Evolutionary conservation across 2,888 invertebrate genomes (phyloP), one percentile per base, ranked within the genome.

Genomic region (Silvanus unidentatus): DNA sequence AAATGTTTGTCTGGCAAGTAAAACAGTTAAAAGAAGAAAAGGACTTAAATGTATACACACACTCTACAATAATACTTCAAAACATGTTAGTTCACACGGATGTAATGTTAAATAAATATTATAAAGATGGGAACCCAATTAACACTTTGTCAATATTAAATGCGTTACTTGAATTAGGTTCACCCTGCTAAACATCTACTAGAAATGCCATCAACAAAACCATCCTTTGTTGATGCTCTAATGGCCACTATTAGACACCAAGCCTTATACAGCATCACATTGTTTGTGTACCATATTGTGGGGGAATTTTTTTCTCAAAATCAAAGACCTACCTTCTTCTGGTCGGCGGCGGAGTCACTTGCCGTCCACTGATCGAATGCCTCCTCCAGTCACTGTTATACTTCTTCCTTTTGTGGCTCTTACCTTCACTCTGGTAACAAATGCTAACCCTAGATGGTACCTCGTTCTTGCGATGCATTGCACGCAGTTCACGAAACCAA

Each of bases 281-380:
- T 8, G 8, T 22, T 22, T 22, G 22, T 8, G 8, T 8, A 22
- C 3, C 4, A 22, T 5, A 22, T 22, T 22, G 22, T n/a, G n/a
- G n/a, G n/a, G n/a, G n/a, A 22, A 22, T 22, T 22, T 22, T 22
- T 22, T 22, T 8, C 32, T 5, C 10, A 15, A 37, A 37, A 35
- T 11, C 40, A 22, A 32, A 9, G n/a, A 47, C 51, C 46, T 51
- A 55, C 56, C 58, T 58, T 57, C 49, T 48, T 37, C 49, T 46
- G 15, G 39, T 40, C 16, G 53, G 49, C 14, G 45, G 45, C 11
- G 52, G 49, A 28, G 46, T 47, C 16, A 49, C 42, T 43, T 53
- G 55, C 22, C 44, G 48, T 8, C 56, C 55, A 36, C 58, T 58
- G 50, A 62, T 60, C n/a, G 60, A 61, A 40, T 61, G 53, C 16